Base-by-base conservation (phyloP, 2,888 invertebrate genomes). In the Enchytraeus crypticus region DNA sequence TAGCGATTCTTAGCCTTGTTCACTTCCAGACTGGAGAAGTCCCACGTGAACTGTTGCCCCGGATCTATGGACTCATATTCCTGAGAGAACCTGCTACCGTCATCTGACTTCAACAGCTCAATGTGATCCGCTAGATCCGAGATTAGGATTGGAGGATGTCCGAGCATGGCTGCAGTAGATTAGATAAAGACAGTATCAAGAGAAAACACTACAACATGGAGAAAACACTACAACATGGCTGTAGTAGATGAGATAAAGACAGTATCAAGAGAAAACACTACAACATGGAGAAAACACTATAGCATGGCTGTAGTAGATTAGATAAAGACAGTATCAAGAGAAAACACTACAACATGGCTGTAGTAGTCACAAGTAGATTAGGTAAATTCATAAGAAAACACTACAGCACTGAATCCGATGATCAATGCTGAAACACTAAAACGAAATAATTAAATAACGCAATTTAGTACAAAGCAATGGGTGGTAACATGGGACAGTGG, bases 41-140 rank as follows among this genome's bases (percentile, higher is more conserved):
- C 97, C 98, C 98, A 98, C 0, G 97, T 97, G 79, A 98, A 98
- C 78, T 97, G 96, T 75, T 98, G 97, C 0, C 97, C 97, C 1
- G 98, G 96, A 78, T 98, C 98, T 68, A 98, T 98, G 70, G 95
- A 93, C 79, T 84, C 95, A 77, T 96, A 96, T 79, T 97, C 97
- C 81, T 96, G 93, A 23, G 95, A 93, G 82, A 98, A 98, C 79
- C 93, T 92, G 54, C 90, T 84, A 83, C 96, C 97, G 82, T 97
- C 96, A 74, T 91, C 92, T 49, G 89, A 84, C 82, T 97, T 97
- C 33, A 99, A 85, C 70, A 89, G 84, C 72, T 98, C 97, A 67
- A 98, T 95, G 77, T 98, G 97, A 79, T 90, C 89, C 11, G 89
- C 85, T 43, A 99, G 84, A 78, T 96, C 93, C 32, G 88, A 87